Conservation (phyloP, 2,888 invertebrate species). For the Dastarcus helophoroides region DNA sequence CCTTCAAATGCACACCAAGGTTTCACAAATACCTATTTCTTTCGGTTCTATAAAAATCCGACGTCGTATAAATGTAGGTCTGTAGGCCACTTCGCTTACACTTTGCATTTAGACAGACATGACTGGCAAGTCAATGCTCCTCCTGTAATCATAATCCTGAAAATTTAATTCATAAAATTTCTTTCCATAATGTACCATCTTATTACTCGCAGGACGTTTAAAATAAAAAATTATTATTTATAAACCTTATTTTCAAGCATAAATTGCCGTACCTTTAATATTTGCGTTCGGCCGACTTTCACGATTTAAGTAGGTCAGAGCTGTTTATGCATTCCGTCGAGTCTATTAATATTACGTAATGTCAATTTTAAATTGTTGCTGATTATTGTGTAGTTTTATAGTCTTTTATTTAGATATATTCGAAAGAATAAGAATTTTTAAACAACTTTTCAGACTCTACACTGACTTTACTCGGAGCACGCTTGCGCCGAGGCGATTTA, state of each 20-base stretch:
- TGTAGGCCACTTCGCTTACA: slow-evolving; percentile 82
- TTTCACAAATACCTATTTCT: slow-evolving; percentile 39
- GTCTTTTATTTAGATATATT: slow-evolving; percentile 5
- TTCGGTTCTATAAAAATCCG: slow-evolving; percentile 45
- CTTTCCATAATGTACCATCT: no score
- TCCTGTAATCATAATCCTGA: slow-evolving; percentile 48
- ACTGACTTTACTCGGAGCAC: slow-evolving; percentile 3
- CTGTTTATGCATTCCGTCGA: slow-evolving; percentile 25
- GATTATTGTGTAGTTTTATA: slow-evolving; percentile 2
- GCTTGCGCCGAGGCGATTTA: slow-evolving; percentile 5
- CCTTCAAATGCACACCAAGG: slow-evolving; percentile 38
- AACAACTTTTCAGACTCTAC: slow-evolving; percentile 4
- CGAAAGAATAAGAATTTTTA: slow-evolving; percentile 4
- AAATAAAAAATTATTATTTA: slow-evolving; percentile 3
- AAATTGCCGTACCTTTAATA: slow-evolving; percentile 7
- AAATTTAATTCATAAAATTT: neutral
- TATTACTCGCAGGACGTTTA: neutral
- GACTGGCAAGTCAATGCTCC: slow-evolving; percentile 58
- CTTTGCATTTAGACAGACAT: slow-evolving; percentile 67
- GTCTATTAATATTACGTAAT: slow-evolving; percentile 26
- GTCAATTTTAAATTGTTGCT: slow-evolving; percentile 11
- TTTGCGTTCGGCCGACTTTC: slow-evolving; percentile 24
- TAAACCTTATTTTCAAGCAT: no score
- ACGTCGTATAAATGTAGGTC: slow-evolving; percentile 72
- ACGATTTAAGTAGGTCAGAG: slow-evolving; percentile 30